Base-by-base conservation (phyloP, 92 coral and sea anemone species). In the Pocillopora grandis region DNA sequence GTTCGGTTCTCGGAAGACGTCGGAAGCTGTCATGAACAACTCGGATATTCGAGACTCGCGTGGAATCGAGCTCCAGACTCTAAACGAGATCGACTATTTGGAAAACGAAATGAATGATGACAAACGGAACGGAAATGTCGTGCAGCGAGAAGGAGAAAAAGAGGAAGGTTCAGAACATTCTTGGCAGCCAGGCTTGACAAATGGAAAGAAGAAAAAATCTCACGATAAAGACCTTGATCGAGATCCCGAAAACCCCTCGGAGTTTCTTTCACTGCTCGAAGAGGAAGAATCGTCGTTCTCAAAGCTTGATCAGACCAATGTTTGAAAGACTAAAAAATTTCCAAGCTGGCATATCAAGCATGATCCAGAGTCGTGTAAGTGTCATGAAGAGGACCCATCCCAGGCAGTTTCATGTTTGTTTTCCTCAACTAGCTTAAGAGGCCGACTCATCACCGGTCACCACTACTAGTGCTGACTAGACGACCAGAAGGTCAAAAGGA, bases 81-180 rank as follows among this genome's bases (percentile, higher is more conserved):
- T 80, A 0, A 67, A 68, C 31, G 76, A 57, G 4, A 80, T 55
- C 3, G 76, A 68, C 48, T 55, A 42, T 56, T 55, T 73, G 59
- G 63, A 71, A 36, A 58, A 13, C 42, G 77, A 81, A 37, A 71
- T 81, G 17, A 81, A 21, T 64, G 85, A 81, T 5, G 91, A 84
- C 23, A 88, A 84, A 67, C 2, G 63, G 33, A 89, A 89, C 67
- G 92, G 89, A 76, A 83, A 89, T 58, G 77, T 84, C 42, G 18
- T 85, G 36, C 89, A 76, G 58, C 60, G 80, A 69, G 83, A 89
- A 59, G 78, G 80, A 23, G 65, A 58, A 56, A 80, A 27, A 18
- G 73, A 74, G 8, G 71, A 64, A 4, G 80, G 52, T 80, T 75
- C 65, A 1, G 80, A 62, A 35, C 31, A 60, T 59, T 62, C 85